These are phyloP conservation scores for Tetragonula clypearis DNA, from an alignment of 1,140 invertebrate genomes.

Conservation along the genomic window DNA sequence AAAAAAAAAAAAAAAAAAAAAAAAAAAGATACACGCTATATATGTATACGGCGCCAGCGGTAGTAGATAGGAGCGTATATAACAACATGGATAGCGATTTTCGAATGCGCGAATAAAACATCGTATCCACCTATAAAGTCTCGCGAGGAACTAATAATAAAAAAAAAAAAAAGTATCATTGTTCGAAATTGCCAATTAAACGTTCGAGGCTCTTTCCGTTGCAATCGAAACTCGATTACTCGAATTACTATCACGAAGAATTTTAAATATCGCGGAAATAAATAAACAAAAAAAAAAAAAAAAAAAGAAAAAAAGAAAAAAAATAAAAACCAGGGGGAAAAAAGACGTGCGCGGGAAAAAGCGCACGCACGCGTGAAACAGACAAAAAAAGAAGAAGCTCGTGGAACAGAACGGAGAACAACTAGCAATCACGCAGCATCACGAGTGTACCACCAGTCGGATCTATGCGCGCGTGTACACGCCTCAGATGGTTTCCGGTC, in stretches of 20 bases:
- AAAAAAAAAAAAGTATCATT: slow-evolving; percentile 1
- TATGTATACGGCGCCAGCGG: not conserved
- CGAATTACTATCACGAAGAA: slow-evolving; percentile 4
- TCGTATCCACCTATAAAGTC: not conserved
- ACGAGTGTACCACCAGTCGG: not conserved
- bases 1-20: slow-evolving; percentile 14
- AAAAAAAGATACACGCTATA: not conserved
- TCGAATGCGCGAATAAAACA: not conserved
- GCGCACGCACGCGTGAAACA: not conserved
- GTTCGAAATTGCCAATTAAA: slow-evolving; percentile 13
- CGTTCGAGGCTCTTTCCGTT: not conserved
- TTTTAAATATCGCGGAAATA: slow-evolving; percentile 2
- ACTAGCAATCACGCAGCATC: not conserved
- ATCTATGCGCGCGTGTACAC: not conserved
- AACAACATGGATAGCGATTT: slow-evolving; percentile 4
- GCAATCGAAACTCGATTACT: slow-evolving; percentile 13
- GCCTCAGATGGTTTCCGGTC: slow-evolving; percentile 19
- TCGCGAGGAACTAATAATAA: slow-evolving; percentile 18
- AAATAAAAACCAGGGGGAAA: not conserved
- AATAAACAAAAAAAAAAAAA: not conserved
- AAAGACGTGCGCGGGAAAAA: not conserved
- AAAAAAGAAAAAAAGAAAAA: not conserved
- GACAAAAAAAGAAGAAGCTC: not conserved
- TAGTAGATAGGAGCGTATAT: no score
- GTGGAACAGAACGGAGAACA: not conserved